Evolutionary conservation across 2,113 vertebrate species (phyloP).

Genomic region (Neogobius melanostomus): DNA sequence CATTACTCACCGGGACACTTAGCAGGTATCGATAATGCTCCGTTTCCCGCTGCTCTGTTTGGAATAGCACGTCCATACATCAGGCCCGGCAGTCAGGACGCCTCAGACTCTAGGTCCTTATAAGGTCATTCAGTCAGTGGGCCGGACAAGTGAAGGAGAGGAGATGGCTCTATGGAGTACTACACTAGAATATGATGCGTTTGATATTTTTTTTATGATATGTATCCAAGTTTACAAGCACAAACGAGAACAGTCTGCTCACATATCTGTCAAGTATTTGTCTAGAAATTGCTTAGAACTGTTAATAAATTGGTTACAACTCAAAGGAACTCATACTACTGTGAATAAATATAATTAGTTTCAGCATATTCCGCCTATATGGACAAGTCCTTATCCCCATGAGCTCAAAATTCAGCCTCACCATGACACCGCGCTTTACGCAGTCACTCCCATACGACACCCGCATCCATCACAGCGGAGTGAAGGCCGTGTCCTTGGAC

Average conservation of each 20-base stretch:
- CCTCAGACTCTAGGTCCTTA: slow-evolving; percentile 43
- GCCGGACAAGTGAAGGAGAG: slow-evolving; percentile 9
- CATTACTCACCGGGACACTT: slow-evolving; percentile 61
- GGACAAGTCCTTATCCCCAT: slow-evolving; percentile 18
- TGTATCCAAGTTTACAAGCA: not conserved
- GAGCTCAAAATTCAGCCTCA: slow-evolving; percentile 33
- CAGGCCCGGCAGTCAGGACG: slow-evolving; percentile 42
- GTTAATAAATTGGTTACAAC: not conserved
- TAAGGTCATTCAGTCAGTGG: slow-evolving; percentile 41
- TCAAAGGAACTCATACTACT: not conserved
- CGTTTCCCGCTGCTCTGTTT: slow-evolving; percentile 58
- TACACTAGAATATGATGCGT: slow-evolving; percentile 8
- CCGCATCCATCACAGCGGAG: slow-evolving; percentile 42
- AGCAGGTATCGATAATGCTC: slow-evolving; percentile 64
- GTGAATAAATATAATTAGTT: slow-evolving; percentile 22
- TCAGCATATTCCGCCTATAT: slow-evolving; percentile 24
- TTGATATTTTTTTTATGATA: not conserved
- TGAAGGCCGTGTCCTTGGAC: slow-evolving; percentile 36
- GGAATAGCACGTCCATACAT: slow-evolving; percentile 62
- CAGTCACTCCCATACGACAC: slow-evolving; percentile 38
- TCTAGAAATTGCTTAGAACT: not conserved
- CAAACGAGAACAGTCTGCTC: not conserved
- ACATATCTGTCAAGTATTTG: not conserved
- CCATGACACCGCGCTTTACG: slow-evolving; percentile 49
- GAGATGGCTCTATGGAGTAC: slow-evolving; percentile 34